phyloP scores from a whole-genome alignment of 2,888 invertebrate species.

The Eilema griseolum region DNA sequence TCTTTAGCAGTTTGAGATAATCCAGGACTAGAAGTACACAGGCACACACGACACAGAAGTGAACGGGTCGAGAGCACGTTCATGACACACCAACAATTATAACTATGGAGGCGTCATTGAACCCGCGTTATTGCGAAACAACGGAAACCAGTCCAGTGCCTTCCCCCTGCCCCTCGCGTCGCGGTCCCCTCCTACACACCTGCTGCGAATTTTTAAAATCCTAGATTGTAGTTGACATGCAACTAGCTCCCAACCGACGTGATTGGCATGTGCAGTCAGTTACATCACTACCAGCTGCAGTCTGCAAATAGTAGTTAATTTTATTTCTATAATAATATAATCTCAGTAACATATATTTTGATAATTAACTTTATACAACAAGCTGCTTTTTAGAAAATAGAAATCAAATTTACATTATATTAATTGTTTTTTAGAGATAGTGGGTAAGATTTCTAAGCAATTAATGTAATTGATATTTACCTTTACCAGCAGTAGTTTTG shows the following conservation, averaged over 20 bases:
- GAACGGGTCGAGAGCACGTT: constrained; percentile 75
- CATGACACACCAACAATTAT: constrained; percentile 82
- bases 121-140: constrained; percentile 86
- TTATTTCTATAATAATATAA: background rate
- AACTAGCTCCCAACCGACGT: constrained; percentile 71
- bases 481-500: constrained; percentile 3
- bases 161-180: constrained; percentile 39
- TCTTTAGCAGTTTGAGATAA: constrained; percentile 38
- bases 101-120: constrained; percentile 83
- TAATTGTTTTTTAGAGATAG: constrained; percentile 29
- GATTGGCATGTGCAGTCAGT: constrained; percentile 71
- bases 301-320: constrained; percentile 45
- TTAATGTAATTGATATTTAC: constrained; percentile 30
- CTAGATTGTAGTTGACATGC: constrained; percentile 85
- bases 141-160: constrained; percentile 84
- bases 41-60: constrained; percentile 48
- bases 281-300: constrained; percentile 73
- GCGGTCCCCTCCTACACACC: constrained; percentile 66
- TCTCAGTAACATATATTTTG: constrained; percentile 16
- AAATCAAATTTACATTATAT: constrained; percentile 41
- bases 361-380: constrained; percentile 21
- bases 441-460: constrained; percentile 35
- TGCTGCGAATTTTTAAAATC: constrained; percentile 85
- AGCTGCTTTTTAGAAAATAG: constrained; percentile 19
- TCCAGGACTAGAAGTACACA: constrained; percentile 32